phyloP scores from a whole-genome alignment of 2,888 invertebrate species.

The Drosophila quinaria region DNA sequence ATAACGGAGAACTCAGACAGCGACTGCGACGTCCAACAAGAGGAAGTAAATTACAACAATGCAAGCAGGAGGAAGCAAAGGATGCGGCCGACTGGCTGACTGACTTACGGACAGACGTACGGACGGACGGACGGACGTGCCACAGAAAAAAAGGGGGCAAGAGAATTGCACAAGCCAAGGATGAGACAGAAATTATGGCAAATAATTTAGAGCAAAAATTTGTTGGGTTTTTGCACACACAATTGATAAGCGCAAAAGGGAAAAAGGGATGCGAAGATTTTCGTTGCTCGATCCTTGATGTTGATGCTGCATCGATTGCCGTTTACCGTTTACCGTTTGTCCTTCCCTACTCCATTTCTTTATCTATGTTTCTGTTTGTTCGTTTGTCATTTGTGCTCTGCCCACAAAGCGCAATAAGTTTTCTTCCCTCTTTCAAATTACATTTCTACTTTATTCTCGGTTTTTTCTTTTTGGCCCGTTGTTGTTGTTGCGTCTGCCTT shows the following conservation, averaged over 20 bases:
- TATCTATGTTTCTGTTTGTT: constrained; percentile 57
- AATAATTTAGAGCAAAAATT: constrained; percentile 83
- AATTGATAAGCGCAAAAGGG: constrained; percentile 52
- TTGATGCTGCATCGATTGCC: constrained; percentile 45
- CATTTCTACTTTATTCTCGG: not conserved
- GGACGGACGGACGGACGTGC: constrained; percentile 27
- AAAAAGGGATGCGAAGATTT: constrained; percentile 50
- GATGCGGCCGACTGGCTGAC: constrained; percentile 48
- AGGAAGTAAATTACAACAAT: constrained; percentile 76
- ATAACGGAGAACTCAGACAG: constrained; percentile 31
- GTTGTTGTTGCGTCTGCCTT: constrained; percentile 65
- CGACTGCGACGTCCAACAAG: constrained; percentile 55
- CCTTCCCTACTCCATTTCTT: constrained; percentile 32
- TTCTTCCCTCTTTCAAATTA: not conserved
- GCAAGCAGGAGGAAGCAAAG: constrained; percentile 60
- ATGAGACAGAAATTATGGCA: constrained; percentile 77
- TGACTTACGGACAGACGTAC: constrained; percentile 28
- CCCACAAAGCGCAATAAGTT: constrained; percentile 56
- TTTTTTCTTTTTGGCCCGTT: constrained; percentile 14
- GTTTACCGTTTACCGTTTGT: constrained; percentile 25
- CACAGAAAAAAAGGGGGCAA: constrained; percentile 42
- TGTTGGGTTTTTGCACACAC: constrained; percentile 53
- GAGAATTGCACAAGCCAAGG: constrained; percentile 17
- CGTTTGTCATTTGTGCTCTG: constrained; percentile 70
- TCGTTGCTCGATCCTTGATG: constrained; percentile 23